These are phyloP conservation scores for Malthinus seriepunctatus DNA, from an alignment of 2,888 invertebrate genomes.

Conservation along the genomic window DNA sequence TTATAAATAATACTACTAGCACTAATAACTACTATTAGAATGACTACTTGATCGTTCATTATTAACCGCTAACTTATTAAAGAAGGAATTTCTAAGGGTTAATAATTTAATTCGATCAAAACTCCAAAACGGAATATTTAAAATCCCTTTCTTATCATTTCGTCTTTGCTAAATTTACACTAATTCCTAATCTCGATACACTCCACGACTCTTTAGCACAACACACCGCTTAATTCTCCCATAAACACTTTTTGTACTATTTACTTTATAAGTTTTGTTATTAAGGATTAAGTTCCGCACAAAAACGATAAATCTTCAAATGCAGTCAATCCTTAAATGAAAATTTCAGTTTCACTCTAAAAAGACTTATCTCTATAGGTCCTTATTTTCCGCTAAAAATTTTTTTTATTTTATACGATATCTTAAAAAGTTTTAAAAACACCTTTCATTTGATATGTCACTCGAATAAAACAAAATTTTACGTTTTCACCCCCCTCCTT, in stretches of 20 bases:
- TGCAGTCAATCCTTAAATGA: slow-evolving; percentile 15
- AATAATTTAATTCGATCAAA: slow-evolving; percentile 9
- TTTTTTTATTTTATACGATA: too few species aligned
- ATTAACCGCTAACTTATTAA: slow-evolving; percentile 6
- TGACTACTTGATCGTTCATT: slow-evolving; percentile 20
- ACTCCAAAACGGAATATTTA: background rate
- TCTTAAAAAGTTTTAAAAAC: too few species aligned
- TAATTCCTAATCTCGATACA: slow-evolving; percentile 16
- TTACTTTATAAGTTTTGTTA: slow-evolving; percentile 35
- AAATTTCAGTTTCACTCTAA: slow-evolving; percentile 9
- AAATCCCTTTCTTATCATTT: background rate
- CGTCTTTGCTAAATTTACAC: slow-evolving; percentile 1
- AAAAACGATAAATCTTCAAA: slow-evolving; percentile 29
- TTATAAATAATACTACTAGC: slow-evolving; percentile 55
- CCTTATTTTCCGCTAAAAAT: too few species aligned
- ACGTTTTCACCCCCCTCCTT: too few species aligned
- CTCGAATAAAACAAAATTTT: too few species aligned
- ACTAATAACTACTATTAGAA: slow-evolving; percentile 41
- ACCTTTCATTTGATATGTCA: too few species aligned
- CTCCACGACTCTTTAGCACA: slow-evolving; percentile 41
- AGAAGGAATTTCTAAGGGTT: background rate
- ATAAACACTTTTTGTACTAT: slow-evolving; percentile 35
- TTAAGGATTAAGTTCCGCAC: slow-evolving; percentile 36
- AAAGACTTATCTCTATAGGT: background rate
- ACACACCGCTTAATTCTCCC: slow-evolving; percentile 36